Percentiles rank a stretch among this genome's conserved stretches.
These are phyloP conservation scores for Crocuta crocuta DNA, from an alignment of 2,113 vertebrate species.

Conservation along the genomic window DNA sequence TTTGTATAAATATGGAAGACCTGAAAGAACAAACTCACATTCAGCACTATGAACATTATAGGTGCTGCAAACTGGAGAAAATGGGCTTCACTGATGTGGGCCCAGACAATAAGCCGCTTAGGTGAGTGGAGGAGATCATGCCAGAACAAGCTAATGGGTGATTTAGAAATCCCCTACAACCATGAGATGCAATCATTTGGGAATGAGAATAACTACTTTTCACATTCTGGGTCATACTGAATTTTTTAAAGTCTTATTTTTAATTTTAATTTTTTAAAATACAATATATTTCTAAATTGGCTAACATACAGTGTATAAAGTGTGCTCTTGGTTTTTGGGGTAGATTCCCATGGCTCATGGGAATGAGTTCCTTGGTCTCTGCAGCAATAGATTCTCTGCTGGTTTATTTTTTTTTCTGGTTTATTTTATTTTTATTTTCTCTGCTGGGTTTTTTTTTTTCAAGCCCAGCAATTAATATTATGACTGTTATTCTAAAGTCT, in stretches of 20 bases:
- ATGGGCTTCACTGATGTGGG: constrained; percentile 92
- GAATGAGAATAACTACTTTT: background rate
- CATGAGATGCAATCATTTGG: background rate
- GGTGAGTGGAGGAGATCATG: constrained; percentile 77
- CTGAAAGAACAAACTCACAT: constrained; percentile 93
- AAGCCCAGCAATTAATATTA: too few species aligned
- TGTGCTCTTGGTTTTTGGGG: too few species aligned
- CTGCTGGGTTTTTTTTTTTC: too few species aligned
- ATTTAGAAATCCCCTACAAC: background rate
- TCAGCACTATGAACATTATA: constrained; percentile 92
- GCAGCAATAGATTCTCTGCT: too few species aligned
- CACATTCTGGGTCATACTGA: background rate
- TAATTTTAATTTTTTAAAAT: too few species aligned
- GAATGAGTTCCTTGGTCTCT: too few species aligned
- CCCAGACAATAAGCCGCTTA: constrained; percentile 90
- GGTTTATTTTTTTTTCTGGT: too few species aligned
- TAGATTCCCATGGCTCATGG: too few species aligned
- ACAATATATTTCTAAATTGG: too few species aligned
- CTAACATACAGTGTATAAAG: too few species aligned
- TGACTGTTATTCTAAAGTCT: too few species aligned
- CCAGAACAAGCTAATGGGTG: background rate
- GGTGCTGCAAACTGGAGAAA: constrained; percentile 91
- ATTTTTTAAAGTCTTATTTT: background rate
- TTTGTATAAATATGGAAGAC: constrained; percentile 96
- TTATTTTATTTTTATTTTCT: too few species aligned